These are phyloP conservation scores for Sinosuthora webbiana DNA, from an alignment of 2,113 vertebrate species.

Conservation along the genomic window DNA sequence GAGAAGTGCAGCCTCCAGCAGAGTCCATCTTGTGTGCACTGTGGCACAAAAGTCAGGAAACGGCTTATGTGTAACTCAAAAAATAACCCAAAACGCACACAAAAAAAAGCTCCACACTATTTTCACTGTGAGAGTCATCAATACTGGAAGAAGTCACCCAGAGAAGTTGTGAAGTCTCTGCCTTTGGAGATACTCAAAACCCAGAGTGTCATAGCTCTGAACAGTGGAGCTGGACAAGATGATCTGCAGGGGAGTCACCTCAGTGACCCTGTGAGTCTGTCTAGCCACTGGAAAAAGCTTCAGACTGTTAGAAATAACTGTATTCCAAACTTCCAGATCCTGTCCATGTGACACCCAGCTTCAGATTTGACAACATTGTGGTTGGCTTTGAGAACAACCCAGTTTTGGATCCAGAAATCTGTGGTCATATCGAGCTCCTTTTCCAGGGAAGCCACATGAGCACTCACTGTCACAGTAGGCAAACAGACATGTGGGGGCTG, in stretches of 20 bases:
- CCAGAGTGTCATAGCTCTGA: accelerated
- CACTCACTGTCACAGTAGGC: accelerated
- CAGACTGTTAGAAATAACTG: background rate
- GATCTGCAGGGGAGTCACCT: background rate
- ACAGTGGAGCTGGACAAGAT: background rate
- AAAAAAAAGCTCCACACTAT: background rate
- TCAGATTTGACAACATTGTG: background rate
- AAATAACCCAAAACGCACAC: background rate
- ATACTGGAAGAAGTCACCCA: background rate
- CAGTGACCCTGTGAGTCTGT: background rate
- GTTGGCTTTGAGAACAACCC: background rate
- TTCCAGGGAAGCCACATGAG: background rate
- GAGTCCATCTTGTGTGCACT: background rate
- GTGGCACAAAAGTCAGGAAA: background rate
- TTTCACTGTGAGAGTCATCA: background rate
- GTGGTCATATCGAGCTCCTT: background rate
- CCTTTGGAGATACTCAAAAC: background rate
- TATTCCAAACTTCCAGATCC: background rate
- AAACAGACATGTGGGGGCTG: background rate
- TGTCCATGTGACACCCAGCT: background rate
- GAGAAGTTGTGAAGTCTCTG: background rate
- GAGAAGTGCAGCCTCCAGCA: background rate
- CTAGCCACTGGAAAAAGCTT: background rate
- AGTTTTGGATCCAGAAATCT: background rate
- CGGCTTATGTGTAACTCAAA: background rate